Evolutionary conservation across 1,140 invertebrate genomes (phyloP).

Genomic region (Vollenhovia emeryi): DNA sequence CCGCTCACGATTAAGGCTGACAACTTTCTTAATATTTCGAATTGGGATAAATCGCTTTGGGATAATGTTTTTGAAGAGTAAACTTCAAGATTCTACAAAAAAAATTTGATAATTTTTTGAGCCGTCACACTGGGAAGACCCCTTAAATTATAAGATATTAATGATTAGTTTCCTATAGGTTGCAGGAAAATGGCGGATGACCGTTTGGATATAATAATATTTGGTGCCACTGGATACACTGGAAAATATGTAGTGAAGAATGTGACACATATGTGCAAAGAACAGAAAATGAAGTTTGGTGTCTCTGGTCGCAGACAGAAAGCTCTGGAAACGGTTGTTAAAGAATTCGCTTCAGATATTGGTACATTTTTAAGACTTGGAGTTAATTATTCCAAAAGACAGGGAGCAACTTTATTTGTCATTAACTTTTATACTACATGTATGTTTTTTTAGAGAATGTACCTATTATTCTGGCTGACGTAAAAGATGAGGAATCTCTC

Average conservation of each 20-base stretch:
- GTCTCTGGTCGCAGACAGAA: conserved; percentile 90
- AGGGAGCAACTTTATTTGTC: not conserved
- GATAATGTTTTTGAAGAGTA: too few relatives aligned
- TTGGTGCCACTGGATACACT: conserved; percentile 95
- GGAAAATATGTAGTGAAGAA: conserved; percentile 91
- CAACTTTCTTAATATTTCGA: too few relatives aligned
- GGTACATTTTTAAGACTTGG: conserved; percentile 74
- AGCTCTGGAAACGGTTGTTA: conserved; percentile 90
- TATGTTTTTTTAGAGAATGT: conserved; percentile 83
- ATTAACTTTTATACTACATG: not conserved
- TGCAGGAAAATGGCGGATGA: conserved; percentile 78
- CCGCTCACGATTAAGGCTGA: too few relatives aligned
- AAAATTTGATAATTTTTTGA: too few relatives aligned
- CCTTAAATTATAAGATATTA: not conserved
- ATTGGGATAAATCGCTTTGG: too few relatives aligned
- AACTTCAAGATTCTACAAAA: too few relatives aligned
- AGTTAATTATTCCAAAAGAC: not conserved
- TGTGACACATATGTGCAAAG: conserved; percentile 86
- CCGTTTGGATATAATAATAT: conserved; percentile 90
- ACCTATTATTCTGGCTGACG: conserved; percentile 92
- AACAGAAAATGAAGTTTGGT: conserved; percentile 88
- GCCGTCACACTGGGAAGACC: too few relatives aligned
- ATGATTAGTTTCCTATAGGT: not conserved
- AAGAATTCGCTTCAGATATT: conserved; percentile 86
- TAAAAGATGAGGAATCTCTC: conserved; percentile 90